phyloP scores from a whole-genome alignment of 2,797 vertebrate species.

The Enteromius argenteus region DNA sequence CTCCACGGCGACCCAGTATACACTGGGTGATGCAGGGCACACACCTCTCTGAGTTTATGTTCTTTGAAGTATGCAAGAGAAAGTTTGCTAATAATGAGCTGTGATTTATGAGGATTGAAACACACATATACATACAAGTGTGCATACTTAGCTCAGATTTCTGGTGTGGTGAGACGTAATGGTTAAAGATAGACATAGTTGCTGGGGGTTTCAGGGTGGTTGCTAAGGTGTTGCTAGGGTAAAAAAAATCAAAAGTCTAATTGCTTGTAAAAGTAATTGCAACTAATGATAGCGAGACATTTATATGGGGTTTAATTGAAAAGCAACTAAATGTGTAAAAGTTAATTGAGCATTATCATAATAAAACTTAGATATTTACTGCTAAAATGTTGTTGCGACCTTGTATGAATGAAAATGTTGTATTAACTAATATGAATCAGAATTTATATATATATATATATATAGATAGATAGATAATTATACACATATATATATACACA shows the following conservation, averaged over 20 bases:
- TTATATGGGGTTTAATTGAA: neutral
- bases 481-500: neutral
- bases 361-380: neutral
- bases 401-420: neutral
- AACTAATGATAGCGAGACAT: neutral
- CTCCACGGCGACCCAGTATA: constrained; percentile 54
- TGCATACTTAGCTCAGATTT: neutral
- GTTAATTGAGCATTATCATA: neutral
- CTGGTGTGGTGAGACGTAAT: neutral
- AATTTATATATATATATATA: neutral
- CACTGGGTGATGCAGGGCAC: constrained; percentile 54
- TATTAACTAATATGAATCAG: neutral
- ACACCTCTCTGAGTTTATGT: constrained; percentile 51
- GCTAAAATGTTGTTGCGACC: neutral
- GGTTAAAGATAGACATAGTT: neutral
- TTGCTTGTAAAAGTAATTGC: neutral
- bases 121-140: neutral
- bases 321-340: neutral
- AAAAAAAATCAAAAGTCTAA: too few relatives aligned
- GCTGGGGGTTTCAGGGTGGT: neutral
- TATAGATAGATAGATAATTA: too few relatives aligned
- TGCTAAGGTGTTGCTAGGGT: neutral
- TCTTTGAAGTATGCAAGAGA: constrained; percentile 28
- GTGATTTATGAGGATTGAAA: constrained; percentile 11
- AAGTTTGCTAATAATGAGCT: neutral